Conservation (phyloP, 2,113 vertebrate genomes). For the Aegotheles bennettii region DNA sequence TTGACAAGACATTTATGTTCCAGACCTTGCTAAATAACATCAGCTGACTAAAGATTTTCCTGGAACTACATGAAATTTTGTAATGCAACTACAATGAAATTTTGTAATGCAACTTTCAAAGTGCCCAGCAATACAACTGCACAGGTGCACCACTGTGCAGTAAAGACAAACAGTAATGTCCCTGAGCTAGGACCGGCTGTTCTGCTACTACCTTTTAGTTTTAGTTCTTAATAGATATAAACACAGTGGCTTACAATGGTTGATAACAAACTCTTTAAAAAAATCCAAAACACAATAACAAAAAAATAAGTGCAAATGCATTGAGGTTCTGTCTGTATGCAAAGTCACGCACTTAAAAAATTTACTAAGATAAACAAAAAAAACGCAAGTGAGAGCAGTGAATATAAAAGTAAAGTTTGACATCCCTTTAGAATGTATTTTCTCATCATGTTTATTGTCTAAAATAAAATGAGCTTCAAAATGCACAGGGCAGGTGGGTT, state of each 20-base stretch:
- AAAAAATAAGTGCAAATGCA: not conserved
- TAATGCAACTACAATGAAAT: not conserved
- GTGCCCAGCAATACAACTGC: not conserved
- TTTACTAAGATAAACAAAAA: not conserved
- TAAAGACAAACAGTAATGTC: not conserved
- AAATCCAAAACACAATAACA: not conserved
- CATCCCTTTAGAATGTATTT: not conserved
- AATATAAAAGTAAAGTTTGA: not conserved
- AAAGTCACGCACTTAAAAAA: not conserved
- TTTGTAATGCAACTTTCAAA: not conserved
- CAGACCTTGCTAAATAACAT: not conserved
- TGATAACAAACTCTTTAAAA: not conserved
- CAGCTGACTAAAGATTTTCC: not conserved
- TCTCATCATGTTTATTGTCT: not conserved
- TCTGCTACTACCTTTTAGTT: not conserved
- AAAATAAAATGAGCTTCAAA: not conserved
- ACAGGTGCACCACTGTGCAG: rapidly evolving
- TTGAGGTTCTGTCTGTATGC: not conserved
- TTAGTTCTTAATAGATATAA: not conserved
- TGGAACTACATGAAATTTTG: not conserved
- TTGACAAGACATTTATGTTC: not conserved
- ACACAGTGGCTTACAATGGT: not conserved
- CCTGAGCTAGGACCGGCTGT: not conserved
- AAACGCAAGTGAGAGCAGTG: not conserved
- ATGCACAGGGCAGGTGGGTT: not conserved